Base-by-base conservation (phyloP, 2,888 invertebrate genomes). In the Apocheima hispidaria region DNA sequence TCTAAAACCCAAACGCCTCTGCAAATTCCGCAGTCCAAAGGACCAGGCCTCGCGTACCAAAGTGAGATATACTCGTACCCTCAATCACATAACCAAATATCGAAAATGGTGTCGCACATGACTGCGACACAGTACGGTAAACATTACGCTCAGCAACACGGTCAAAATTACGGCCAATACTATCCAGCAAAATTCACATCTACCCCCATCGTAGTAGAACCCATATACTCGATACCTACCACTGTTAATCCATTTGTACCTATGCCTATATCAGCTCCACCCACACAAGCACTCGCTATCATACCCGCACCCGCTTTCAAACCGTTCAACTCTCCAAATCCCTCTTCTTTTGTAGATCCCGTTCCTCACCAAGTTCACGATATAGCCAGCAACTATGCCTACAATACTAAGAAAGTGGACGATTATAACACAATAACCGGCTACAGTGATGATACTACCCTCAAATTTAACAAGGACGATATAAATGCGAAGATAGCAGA, bases 221-320 rank as follows among this genome's bases (percentile, higher is more conserved):
- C 84, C 73, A 78, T 72, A 66, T 92, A 90, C 65, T 89, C 92
- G 46, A 88, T 94, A 83, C 95, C 91, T 18, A 94, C 94, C 33
- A 93, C 94, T 66, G 88, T 94, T 40, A 91, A 94, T 72, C 92
- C 94, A 74, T 94, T 94, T 66, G 82, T 92, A 69, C 92, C 90
- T 38, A 85, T 90, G 84, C 90, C 90, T 79, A 60, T 71, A 48
- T 61, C 68, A 54, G 63, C 65, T 49, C 69, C 70, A 57, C 79
- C 84, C 30, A 77, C 87, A 65, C 86, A 86, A 78, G 81, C 83
- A 63, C 79, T 88, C 16, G 78, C 90, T 26, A 74, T 92, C 58
- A 86, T 90, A 79, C 83, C 90, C 16, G 79, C 87, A 71, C 88
- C 88, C 20, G 76, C 82, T 60, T 86, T 90, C 68, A 88, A 86